Conservation (phyloP, 2,113 vertebrate species). For the Tonatia bakeri region DNA sequence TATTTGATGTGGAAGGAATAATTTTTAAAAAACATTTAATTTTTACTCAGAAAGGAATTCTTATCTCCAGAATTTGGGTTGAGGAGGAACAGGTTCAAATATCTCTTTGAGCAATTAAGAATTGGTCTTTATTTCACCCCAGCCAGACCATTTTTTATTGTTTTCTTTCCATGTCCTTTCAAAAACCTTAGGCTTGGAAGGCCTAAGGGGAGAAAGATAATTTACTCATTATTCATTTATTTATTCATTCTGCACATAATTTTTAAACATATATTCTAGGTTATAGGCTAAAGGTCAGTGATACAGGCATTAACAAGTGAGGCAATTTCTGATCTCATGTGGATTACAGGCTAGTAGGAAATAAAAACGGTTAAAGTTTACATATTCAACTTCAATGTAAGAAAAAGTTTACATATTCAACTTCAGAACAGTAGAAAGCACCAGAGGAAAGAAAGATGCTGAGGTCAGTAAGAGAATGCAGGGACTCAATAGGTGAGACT, state of each 20-base stretch:
- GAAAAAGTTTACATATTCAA: not conserved
- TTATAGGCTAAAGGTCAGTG: not conserved
- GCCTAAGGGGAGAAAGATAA: not conserved
- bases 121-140: slow-evolving; percentile 39
- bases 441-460: not conserved
- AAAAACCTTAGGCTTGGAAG: not conserved
- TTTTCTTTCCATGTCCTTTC: not conserved
- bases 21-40: slow-evolving; percentile 30
- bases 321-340: not conserved
- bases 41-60: slow-evolving; percentile 71
- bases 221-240: not conserved
- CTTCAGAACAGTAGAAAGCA: not conserved
- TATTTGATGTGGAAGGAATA: slow-evolving; percentile 60
- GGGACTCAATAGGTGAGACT: not conserved
- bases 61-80: slow-evolving; percentile 66
- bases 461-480: not conserved
- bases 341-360: not conserved
- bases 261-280: not conserved
- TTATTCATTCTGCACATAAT: not conserved
- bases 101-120: slow-evolving; percentile 61
- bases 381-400: not conserved
- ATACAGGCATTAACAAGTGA: not conserved
- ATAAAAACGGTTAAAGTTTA: not conserved
- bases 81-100: slow-evolving; percentile 57
- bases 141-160: not conserved